These are phyloP conservation scores for Sinodicranocentrus sp. DNA, from an alignment of 2,888 invertebrate species.

Conservation along the genomic window DNA sequence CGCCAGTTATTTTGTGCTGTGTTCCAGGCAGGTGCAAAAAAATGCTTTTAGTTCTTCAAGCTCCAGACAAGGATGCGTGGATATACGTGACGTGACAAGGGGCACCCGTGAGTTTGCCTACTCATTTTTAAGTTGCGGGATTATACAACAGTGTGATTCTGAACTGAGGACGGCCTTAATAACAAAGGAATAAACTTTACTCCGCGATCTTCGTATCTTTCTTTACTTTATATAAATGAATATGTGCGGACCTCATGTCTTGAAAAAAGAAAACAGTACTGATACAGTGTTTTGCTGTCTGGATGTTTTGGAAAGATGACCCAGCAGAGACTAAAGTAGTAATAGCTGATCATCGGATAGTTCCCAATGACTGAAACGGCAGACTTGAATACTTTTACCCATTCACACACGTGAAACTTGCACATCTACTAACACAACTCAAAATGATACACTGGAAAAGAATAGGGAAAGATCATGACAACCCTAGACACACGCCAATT, in stretches of 20 bases:
- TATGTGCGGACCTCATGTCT: no score
- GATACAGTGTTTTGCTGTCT: no score
- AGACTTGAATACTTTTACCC: not conserved
- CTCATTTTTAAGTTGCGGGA: not conserved
- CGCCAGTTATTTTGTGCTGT: not conserved
- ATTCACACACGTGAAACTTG: not conserved
- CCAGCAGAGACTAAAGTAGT: no score
- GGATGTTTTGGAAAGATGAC: no score
- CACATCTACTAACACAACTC: not conserved
- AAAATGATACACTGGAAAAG: not conserved
- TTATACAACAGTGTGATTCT: no score
- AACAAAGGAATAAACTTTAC: no score
- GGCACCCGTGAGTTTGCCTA: constrained; percentile 27
- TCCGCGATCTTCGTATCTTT: no score
- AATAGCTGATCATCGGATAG: no score
- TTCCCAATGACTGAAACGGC: no score
- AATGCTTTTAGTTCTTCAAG: constrained; percentile 12
- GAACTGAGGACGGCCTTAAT: no score
- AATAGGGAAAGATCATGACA: constrained; percentile 48
- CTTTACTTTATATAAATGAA: no score
- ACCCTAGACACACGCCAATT: constrained; percentile 66
- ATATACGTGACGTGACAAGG: constrained; percentile 47
- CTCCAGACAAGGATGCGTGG: constrained; percentile 46
- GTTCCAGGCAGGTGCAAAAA: constrained; percentile 60
- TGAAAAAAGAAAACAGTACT: no score